Base-by-base conservation (phyloP, 1,140 invertebrate species). In the Episyrphus balteatus region DNA sequence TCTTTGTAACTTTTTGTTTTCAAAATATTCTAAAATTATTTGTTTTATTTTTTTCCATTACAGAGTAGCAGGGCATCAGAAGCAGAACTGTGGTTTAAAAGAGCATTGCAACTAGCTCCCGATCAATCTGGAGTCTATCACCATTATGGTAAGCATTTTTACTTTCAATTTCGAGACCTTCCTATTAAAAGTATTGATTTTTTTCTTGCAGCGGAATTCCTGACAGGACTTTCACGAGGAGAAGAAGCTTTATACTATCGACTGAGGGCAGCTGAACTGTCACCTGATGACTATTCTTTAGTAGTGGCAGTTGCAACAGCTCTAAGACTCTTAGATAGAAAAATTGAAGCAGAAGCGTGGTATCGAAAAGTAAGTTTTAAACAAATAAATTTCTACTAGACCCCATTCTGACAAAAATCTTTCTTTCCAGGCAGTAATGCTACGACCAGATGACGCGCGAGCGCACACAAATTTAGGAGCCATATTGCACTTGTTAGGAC, bases 401-500 rank as follows among this genome's bases (percentile, higher is more conserved):
- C 21, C 21, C 21, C 8, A 3, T 26, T 8, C 8, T 26, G 3
- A 5, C 21, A 26, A 26, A 26, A 17, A 10, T 8, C 6, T 2
- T 12, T n/a, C 32, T 18, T 30, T 42, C 0, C 26, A 68, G 66
- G 66, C 66, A 34, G 65, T 68, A n/a, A 53, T 50, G 8, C 33
- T 68, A 45, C 48, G 62, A 26, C 65, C 66, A 0, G 50, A 62
- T 42, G 86, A 92, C 58, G 83, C 90, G 0, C 78, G 86, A 47
- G 86, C 86, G 45, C 89, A 94, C 67, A 91, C 92, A 58, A 96
- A 96, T 68, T 71, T 95, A 31, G 92, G 92, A 14, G 92, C 92
- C 37, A 95, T 97, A 61, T 73, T 92, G 18, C 92, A 95, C 70
- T 72, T 94, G 41, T 91, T 93, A 65, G 88, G 88, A 10, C 92